Base-by-base conservation (phyloP, 2,113 vertebrate genomes). In the Peucedramus taeniatus region DNA sequence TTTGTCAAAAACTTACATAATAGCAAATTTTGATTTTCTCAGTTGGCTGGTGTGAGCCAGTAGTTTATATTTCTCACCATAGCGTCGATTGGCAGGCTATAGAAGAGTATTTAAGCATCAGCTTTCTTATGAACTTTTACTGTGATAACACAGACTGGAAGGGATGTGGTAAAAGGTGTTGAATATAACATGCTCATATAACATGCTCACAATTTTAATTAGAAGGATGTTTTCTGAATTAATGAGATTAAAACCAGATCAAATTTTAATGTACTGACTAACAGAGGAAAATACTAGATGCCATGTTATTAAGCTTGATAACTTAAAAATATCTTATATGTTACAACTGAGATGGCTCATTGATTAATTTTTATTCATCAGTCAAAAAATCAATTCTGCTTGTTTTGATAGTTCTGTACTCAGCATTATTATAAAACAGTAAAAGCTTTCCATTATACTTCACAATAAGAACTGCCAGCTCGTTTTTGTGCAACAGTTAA, bases 51-150 rank as follows among this genome's bases (percentile, higher is more conserved):
- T 76, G 4, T 56, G 27, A 75, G 10, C 22, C 15, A 45, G 12
- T 23, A 53, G 6, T 7, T 79, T 40, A 15, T 56, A 37, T 71
- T 66, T 87, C 13, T 65, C 17, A 39, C 3, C 3, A 28, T 13
- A 35, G 3, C 18, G 15, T 71, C 19, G 3, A 53, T 47, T 15
- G 44, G 3, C 1, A 3, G 7, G 11, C 4, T 71, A 8, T 11
- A 56, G n/a, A 61, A 22, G 3, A 3, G 2, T 60, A 56, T 80
- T 54, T 65, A 83, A 54, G 24, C 35, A 33, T 27, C 6, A 8
- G 4, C 8, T 75, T 18, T 50, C 15, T 45, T 68, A 56, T 5
- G 14, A 45, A 37, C 16, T 40, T 81, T 40, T 70, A 26, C 7
- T 50, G 45, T 33, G 14, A 45, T 50, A 56, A 50, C 11, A 79